Base-by-base conservation (phyloP, 2,113 vertebrate genomes). In the Charina bottae region DNA sequence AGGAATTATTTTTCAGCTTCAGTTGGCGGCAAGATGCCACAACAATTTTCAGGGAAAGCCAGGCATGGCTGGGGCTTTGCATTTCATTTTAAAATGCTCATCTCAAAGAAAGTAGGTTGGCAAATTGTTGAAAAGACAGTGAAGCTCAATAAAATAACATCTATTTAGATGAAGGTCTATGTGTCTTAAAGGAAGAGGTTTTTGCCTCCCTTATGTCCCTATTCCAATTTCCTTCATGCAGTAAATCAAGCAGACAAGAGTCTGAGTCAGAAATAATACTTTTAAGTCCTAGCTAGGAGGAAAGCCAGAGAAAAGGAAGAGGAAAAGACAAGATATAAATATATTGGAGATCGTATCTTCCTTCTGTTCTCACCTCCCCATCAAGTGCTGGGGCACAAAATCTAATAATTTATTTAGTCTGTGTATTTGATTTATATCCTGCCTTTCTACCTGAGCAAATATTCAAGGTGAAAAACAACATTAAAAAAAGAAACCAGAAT, bases 1-100 rank as follows among this genome's bases (percentile, higher is more conserved):
- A 98, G 96, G 88, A 95, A 92, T 96, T 96, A 97, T 95, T 97
- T 97, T 96, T 95, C 94, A 94, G 95, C 92, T 95, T 93, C 95
- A 96, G 90, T 96, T 93, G 96, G 97, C 92, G 94, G 93, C 94
- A 93, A 90, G 78, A 92, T 94, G 87, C 13, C 1, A 10, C 33
- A 46, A 86, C 94, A 1, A 4, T 93, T 93, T 84, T 94, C 92
- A 90, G 55, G 90, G 92, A 64, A 89, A 62, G 54, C 83, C 84
- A 78, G 55, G 83, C 21, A 37, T 87, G 23, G 46, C 28, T 62
- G 55, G 2, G 1, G 24, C 83, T 23, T 24, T 59, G 0, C 1
- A 54, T 49, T 87, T 90, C 37, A 23, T 93, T 93, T 92, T 89
- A 42, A 92, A 93, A 91, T 17, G 4, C 19, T 95, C 94, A n/a